A percentile compares a stretch with the other conserved stretches of the same genome.
Evolutionary conservation across 35 echinoderm and acorn worm genomes (phyloP).

Genomic region (Diadema setosum): DNA sequence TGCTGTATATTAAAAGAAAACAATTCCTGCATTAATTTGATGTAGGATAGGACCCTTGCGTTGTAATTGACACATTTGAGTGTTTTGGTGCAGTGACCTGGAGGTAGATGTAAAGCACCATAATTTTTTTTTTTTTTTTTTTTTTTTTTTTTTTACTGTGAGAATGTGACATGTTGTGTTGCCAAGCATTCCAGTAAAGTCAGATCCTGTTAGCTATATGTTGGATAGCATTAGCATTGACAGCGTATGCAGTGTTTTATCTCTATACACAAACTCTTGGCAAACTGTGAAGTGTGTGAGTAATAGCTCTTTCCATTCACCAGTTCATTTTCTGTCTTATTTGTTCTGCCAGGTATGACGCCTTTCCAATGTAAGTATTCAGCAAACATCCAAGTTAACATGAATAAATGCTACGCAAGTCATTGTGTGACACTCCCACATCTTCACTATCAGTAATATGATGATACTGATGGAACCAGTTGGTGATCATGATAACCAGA

Average conservation of each 20-base stretch:
- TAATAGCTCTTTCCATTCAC: neutral
- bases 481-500: too few relatives aligned
- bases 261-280: neutral
- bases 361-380: constrained; percentile 12
- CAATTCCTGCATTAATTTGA: too few relatives aligned
- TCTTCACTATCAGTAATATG: too few relatives aligned
- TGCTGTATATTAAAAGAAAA: too few relatives aligned
- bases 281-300: neutral
- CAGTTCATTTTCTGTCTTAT: neutral
- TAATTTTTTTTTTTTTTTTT: neutral
- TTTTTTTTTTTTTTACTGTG: neutral
- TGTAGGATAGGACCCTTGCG: too few relatives aligned
- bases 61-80: too few relatives aligned
- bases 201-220: neutral
- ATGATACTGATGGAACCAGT: too few relatives aligned
- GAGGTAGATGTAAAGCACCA: too few relatives aligned
- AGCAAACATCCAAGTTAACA: too few relatives aligned
- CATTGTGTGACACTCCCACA: too few relatives aligned
- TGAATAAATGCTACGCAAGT: too few relatives aligned
- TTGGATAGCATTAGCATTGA: neutral
- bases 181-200: neutral
- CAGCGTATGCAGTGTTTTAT: neutral
- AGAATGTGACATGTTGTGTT: neutral
- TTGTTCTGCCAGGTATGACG: neutral
- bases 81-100: too few relatives aligned